phyloP scores from a whole-genome alignment of 2,797 vertebrate genomes.

The Macropodus opercularis region DNA sequence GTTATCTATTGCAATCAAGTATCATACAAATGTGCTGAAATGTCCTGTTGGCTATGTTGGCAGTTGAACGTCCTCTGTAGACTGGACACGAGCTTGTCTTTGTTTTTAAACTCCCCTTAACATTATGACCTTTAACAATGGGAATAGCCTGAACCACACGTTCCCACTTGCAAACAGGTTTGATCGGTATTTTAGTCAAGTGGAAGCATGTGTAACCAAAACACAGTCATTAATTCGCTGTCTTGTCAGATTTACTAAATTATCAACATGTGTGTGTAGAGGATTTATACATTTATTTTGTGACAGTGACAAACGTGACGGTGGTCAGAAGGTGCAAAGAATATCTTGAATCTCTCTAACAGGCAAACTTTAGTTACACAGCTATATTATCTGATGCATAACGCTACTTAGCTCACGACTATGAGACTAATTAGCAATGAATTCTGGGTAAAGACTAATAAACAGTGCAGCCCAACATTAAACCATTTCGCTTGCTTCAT shows the following conservation, averaged over 20 bases:
- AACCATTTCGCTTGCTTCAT: too few species aligned
- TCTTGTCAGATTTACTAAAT: neutral
- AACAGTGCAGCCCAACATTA: too few species aligned
- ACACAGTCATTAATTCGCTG: slow-evolving; percentile 7
- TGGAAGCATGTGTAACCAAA: slow-evolving; percentile 20
- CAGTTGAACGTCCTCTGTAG: slow-evolving; percentile 2
- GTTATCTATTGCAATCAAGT: neutral
- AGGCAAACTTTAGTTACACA: too few species aligned
- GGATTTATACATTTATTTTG: neutral
- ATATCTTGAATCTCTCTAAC: neutral
- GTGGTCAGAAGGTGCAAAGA: neutral
- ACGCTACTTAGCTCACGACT: too few species aligned
- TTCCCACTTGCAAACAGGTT: slow-evolving; percentile 11
- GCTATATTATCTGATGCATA: too few species aligned
- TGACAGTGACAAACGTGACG: neutral
- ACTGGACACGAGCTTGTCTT: slow-evolving; percentile 6
- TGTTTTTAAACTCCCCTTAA: slow-evolving; percentile 30
- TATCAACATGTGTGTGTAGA: neutral
- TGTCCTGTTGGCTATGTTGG: neutral
- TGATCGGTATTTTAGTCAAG: slow-evolving; percentile 19
- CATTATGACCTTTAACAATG: slow-evolving; percentile 21
- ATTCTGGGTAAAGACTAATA: too few species aligned
- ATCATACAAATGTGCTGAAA: neutral
- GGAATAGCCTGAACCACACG: slow-evolving; percentile 33
- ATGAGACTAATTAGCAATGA: too few species aligned